Evolutionary conservation across 2,113 vertebrate genomes (phyloP).

Genomic region (Salvelinus sp.): DNA sequence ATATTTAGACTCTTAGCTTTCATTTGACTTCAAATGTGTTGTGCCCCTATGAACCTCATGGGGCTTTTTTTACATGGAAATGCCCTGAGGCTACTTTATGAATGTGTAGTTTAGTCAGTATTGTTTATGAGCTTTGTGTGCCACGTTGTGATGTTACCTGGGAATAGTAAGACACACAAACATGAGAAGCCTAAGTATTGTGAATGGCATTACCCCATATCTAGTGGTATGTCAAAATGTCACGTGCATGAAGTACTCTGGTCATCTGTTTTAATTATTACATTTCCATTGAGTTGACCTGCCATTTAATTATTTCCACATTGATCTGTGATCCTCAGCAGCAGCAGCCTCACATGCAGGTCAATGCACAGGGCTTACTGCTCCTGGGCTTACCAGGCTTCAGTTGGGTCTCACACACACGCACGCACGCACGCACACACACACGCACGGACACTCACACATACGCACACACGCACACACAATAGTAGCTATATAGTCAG

Average conservation of each 20-base stretch:
- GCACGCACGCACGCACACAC: too few species aligned
- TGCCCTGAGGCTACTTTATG: too few species aligned
- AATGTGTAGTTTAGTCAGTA: too few species aligned
- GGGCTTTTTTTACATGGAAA: slow-evolving; percentile 42
- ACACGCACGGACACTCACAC: too few species aligned
- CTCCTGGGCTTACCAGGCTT: too few species aligned
- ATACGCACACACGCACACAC: too few species aligned
- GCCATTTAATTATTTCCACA: slow-evolving; percentile 73
- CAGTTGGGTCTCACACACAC: too few species aligned
- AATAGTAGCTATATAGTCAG: background rate
- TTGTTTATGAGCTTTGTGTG: too few species aligned
- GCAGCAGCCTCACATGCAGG: slow-evolving; percentile 6
- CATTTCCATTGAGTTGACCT: slow-evolving; percentile 58
- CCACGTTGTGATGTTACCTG: too few species aligned
- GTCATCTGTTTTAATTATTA: slow-evolving; percentile 62
- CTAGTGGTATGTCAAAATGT: slow-evolving; percentile 20
- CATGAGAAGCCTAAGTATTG: background rate
- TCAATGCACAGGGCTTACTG: too few species aligned
- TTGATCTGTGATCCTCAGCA: slow-evolving; percentile 54
- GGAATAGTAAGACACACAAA: background rate
- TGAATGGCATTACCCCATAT: background rate
- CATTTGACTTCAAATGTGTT: too few species aligned
- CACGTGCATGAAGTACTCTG: slow-evolving; percentile 12
- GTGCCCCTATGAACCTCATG: slow-evolving; percentile 37
- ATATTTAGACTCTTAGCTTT: too few species aligned